Percentiles rank a stretch among this genome's conserved stretches.
Evolutionary conservation across 2,888 invertebrate species (phyloP).

Genomic region (Pseudococcus viburni): DNA sequence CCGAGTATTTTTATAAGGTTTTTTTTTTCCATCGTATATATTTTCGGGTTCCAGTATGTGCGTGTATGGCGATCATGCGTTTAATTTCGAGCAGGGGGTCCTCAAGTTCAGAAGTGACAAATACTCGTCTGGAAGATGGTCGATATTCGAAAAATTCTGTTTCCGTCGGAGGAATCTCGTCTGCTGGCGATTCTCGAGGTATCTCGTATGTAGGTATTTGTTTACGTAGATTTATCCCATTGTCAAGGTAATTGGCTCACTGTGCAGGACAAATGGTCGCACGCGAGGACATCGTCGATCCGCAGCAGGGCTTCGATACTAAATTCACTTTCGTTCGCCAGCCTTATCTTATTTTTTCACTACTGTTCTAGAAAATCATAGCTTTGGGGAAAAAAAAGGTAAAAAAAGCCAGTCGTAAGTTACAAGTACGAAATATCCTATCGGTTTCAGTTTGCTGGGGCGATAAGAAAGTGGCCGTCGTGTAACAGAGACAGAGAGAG

Average conservation of each 20-base stretch:
- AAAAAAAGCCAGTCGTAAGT: conserved; percentile 34
- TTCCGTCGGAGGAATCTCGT: background rate
- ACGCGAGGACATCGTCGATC: background rate
- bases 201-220: background rate
- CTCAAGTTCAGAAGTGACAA: background rate
- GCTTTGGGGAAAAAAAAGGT: background rate
- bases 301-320: background rate
- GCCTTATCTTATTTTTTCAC: background rate
- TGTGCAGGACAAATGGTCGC: background rate
- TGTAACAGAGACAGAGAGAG: background rate
- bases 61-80: background rate
- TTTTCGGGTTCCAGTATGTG: background rate
- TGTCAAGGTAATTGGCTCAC: conserved; percentile 37
- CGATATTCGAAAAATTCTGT: conserved; percentile 42
- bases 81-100: background rate
- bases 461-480: background rate
- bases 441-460: conserved; percentile 6
- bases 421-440: conserved; percentile 36
- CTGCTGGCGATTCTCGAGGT: background rate
- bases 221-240: background rate
- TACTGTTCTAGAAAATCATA: background rate
- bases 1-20: conserved; percentile 9
- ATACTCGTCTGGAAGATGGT: background rate
- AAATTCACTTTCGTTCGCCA: background rate
- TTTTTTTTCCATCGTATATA: too few species aligned